Base-by-base conservation (phyloP, 2,113 vertebrate species). In the Muntiacus reevesi region DNA sequence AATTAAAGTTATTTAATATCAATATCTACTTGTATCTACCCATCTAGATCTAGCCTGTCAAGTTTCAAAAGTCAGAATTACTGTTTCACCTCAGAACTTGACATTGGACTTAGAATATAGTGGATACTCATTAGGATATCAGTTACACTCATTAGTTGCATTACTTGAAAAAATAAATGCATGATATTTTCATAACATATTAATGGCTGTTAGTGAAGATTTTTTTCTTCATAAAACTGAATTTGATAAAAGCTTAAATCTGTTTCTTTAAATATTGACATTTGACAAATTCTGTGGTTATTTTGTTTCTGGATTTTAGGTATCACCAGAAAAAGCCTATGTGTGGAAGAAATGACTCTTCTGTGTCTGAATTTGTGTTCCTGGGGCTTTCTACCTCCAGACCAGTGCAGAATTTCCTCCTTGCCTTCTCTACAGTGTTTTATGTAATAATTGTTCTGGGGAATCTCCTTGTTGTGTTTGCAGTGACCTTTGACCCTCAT, bases 371-470 rank as follows among this genome's bases (percentile, higher is more conserved):
- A 40, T 71, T 71, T 71, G n/a, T 71, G 1, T 71, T 71, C 5
- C 88, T 98, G 50, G 79, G 76, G 1, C 45, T 79, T 79, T 79
- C 45, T 50, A 17, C 43, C 27, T 79, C 76, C 0, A 87, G 78
- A 86, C 21, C 74, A 89, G 11, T 88, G 14, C 90, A 97, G 4
- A 7, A 90, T 82, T 57, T 98, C 17, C 33, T 96, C 10, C 4
- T 98, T 81, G 93, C 47, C 19, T 93, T 98, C 90, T 97, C 94
- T 64, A 55, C 36, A 12, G 23, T 86, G 28, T 85, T 84, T 47
- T 91, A 88, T 36, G 5, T 96, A 28, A 40, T 17, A 76, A 19
- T 97, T 11, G 3, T 98, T 59, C 7, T 97, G 1, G 96, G 88
- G 25, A 98, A 98, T 8, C 8, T 74, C 9, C 6, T 91, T 5